Conservation (phyloP, 2,888 invertebrate species). For the Mantis religiosa region DNA sequence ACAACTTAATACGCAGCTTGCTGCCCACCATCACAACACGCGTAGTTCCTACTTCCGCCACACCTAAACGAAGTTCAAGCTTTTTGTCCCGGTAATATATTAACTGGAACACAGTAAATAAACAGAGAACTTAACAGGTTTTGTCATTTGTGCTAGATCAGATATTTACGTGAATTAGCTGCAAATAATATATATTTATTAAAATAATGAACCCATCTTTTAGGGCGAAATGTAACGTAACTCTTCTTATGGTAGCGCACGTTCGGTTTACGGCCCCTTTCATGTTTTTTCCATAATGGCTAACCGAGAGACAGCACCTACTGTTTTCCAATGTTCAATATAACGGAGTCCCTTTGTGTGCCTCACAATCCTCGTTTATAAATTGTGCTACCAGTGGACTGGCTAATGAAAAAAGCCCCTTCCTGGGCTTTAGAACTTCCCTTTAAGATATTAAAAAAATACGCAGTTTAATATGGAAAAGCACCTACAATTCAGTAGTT, state of each 20-base stretch:
- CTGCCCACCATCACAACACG: no score
- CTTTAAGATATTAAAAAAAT: neutral
- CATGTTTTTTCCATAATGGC: neutral
- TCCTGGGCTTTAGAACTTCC: neutral
- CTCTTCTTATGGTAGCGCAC: neutral
- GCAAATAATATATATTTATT: neutral
- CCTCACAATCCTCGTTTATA: neutral
- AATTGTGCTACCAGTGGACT: neutral
- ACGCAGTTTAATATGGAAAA: neutral
- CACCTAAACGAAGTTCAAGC: no score
- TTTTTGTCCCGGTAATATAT: no score
- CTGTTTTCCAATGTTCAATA: neutral
- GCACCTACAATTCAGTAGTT: neutral
- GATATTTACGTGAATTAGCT: no score
- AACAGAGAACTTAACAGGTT: no score
- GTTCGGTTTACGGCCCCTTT: neutral
- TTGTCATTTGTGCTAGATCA: no score
- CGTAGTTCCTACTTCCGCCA: no score
- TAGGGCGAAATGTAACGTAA: neutral
- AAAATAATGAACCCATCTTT: neutral
- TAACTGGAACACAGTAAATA: no score
- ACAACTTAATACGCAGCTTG: no score
- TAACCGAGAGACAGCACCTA: neutral
- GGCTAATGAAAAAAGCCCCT: neutral
- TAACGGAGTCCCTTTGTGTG: neutral